Conservation (phyloP, 2,888 invertebrate species). For the Machimus atricapillus region DNA sequence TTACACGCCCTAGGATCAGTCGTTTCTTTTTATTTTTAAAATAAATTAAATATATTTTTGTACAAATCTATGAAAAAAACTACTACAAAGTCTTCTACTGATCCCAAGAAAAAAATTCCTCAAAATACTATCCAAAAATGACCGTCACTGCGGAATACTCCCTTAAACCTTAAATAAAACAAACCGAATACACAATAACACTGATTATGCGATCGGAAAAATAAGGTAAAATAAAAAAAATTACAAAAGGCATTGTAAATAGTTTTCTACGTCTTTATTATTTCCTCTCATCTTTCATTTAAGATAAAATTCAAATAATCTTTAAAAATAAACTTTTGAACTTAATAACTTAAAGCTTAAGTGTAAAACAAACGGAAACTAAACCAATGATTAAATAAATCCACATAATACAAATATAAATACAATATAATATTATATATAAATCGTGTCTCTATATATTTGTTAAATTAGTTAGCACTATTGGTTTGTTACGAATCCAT, state of each 20-base stretch:
- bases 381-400: conserved; percentile 25
- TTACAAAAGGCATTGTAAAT: background rate
- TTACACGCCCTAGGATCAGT: too few relatives aligned
- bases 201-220: background rate
- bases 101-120: too few relatives aligned
- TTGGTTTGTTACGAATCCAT: conserved; percentile 4
- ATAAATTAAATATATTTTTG: too few relatives aligned
- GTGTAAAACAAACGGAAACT: background rate
- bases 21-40: too few relatives aligned
- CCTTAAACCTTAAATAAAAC: background rate
- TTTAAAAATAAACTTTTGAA: conserved; percentile 16
- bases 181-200: background rate
- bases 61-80: too few relatives aligned
- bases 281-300: background rate
- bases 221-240: background rate
- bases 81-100: too few relatives aligned
- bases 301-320: conserved; percentile 24
- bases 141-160: too few relatives aligned
- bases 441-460: background rate
- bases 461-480: conserved; percentile 8
- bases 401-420: conserved; percentile 33
- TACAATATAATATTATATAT: conserved; percentile 19
- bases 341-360: conserved; percentile 20
- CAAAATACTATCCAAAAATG: too few relatives aligned
- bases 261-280: conserved; percentile 17